phyloP scores from a whole-genome alignment of 2,113 vertebrate genomes.

The Perognathus longimembris region DNA sequence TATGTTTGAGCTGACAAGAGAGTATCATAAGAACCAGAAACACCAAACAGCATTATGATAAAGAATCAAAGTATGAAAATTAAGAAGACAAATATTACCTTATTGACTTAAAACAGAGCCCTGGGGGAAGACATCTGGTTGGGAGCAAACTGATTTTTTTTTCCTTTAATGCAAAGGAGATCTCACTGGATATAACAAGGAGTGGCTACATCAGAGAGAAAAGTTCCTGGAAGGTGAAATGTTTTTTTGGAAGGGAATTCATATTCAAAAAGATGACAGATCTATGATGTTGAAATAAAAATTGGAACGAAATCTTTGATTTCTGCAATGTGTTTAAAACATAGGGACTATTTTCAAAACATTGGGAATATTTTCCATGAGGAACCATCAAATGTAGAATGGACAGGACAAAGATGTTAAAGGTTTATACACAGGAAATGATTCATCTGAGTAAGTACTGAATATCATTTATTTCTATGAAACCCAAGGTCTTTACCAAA shows the following conservation, averaged over 20 bases:
- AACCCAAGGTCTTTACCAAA: conserved; percentile 6
- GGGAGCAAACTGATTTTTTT: not conserved
- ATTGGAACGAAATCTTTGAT: not conserved
- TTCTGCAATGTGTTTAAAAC: conserved; percentile 11
- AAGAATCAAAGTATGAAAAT: conserved; percentile 9
- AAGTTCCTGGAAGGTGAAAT: not conserved
- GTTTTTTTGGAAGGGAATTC: not conserved
- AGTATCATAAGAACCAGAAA: conserved; percentile 55
- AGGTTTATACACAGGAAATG: not conserved
- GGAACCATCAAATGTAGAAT: not conserved
- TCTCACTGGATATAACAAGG: not conserved
- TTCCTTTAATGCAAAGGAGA: not conserved
- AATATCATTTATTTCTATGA: not conserved
- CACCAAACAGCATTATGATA: conserved; percentile 28
- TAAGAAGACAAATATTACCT: conserved; percentile 44
- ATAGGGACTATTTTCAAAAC: not conserved
- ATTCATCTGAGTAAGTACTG: not conserved
- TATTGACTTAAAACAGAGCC: not conserved
- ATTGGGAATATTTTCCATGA: not conserved
- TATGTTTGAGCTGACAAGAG: conserved; percentile 27
- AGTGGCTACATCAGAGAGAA: not conserved
- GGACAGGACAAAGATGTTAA: not conserved
- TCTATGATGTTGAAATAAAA: not conserved
- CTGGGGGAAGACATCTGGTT: conserved; percentile 38
- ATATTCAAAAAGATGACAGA: not conserved